phyloP scores from a whole-genome alignment of 2,797 vertebrate species.

The Phyllotis vaccarum region DNA sequence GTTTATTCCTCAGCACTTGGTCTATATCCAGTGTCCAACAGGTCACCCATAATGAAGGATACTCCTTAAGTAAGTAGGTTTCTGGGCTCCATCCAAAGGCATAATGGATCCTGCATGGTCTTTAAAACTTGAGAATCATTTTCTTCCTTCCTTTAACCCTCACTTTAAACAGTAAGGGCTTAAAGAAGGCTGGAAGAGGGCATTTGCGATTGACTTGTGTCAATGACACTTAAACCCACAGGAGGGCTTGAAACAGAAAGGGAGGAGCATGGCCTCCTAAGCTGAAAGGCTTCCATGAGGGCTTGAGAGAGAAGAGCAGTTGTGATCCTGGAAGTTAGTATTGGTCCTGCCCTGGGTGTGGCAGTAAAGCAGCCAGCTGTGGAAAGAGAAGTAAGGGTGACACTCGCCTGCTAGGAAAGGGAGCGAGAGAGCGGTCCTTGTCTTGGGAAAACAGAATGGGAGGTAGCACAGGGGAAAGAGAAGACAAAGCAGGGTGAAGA shows the following conservation, averaged over 20 bases:
- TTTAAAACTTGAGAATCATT: conserved; percentile 29
- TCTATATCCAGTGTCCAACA: background rate
- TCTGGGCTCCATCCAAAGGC: background rate
- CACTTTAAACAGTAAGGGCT: background rate
- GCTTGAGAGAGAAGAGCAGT: background rate
- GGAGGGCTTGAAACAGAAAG: background rate
- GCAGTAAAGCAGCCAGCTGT: background rate
- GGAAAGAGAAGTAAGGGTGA: background rate
- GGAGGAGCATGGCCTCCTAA: background rate
- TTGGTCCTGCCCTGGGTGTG: background rate
- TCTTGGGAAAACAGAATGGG: background rate
- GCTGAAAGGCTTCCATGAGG: background rate
- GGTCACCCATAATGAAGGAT: background rate
- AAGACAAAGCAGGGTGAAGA: background rate
- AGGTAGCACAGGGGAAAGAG: background rate
- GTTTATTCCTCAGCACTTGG: background rate
- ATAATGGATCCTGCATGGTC: background rate
- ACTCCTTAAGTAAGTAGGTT: conserved; percentile 44
- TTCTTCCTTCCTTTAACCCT: background rate
- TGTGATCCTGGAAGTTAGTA: background rate
- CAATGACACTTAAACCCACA: background rate
- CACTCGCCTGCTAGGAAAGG: background rate
- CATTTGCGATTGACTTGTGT: background rate
- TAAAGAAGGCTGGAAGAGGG: background rate
- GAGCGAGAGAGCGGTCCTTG: background rate